Base-by-base conservation (phyloP, 2,113 vertebrate genomes). In the Tor tambroides region DNA sequence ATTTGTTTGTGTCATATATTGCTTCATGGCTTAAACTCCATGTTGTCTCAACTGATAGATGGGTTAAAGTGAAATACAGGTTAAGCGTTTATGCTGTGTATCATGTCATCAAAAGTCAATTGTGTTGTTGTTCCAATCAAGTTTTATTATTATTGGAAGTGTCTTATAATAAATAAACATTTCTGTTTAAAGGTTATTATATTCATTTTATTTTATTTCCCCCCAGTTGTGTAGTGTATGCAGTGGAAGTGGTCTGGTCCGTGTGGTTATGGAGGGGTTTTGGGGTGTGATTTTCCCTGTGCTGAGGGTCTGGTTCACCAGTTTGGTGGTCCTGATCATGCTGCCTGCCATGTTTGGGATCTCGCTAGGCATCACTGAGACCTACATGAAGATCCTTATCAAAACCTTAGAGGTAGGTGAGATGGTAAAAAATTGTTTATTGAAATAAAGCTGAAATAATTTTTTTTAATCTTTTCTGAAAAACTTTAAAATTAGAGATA, bases 361-460 rank as follows among this genome's bases (percentile, higher is more conserved):
- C 87, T 99, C 98, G 0, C 88, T 99, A 92, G 98, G 98, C 49
- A 96, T 99, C 92, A 98, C 97, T 0, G 96, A 99, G 92, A 86
- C 94, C 35, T 99, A 99, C 91, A 96, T 99, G 96, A 95, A 91
- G 92, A 87, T 97, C 69, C 93, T 99, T 88, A 93, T 99, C 87
- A 97, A 96, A 94, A 97, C 94, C 5, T 92, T 99, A 86, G 96
- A 99, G 97, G 98, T 99, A 93, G 89, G 91, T 4, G 21, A 30
- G 43, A 49, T 51, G 1, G 0, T 30, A 26, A 28, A n/a, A 14
- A 12, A 54, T 9, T 38, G 17, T 38, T 30, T 1, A 30, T 67
- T 67, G 28, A 23, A 46, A 41, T 75, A 43, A 75, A 74, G 38
- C 38, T 41, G 21, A 11, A 75, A 75, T 41, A 49, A 32, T 32